Evolutionary conservation across 2,797 vertebrate genomes (phyloP), one percentile per base, ranked within the genome.

Genomic region (Halcyon smyrnensis): DNA sequence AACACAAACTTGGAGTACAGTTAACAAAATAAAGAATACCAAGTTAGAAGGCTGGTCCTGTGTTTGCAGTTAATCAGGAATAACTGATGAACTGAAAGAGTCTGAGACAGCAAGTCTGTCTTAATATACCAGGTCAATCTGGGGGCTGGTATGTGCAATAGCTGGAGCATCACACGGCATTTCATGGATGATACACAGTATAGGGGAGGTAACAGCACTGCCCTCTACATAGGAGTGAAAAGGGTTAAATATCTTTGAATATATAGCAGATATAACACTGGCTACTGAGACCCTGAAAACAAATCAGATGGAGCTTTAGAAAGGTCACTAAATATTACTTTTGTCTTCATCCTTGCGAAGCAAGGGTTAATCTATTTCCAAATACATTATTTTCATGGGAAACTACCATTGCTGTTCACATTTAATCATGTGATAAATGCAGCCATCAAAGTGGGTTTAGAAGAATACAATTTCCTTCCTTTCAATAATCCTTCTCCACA

Each of bases 401-500:
- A 93, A 96, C 93, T 46, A 79, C 67, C 59, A 53, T 6, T 84
- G 56, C 24, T 4, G 2, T 56, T 87, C 78, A 51, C 85, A 56
- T 94, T 93, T 95, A 97, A 95, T 90, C 74, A 65, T n/a, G 84
- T 96, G 95, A 92, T 82, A 94, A 95, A 96, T 80, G 81, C 89
- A 84, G 65, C 79, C 73, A 82, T 87, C 96, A 84, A 75, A 92
- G 84, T 51, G 67, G 77, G 86, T 86, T 95, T 75, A 87, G 94
- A 89, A 94, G 95, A 95, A 96, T 86, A 96, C 75, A 90, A 84
- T 97, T 96, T 93, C 94, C 92, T 91, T 86, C 89, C 64, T 93
- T 93, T 94, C 94, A 95, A 93, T 91, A 96, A 96, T 92, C 87
- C 64, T 32, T 88, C 79, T 95, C 89, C 70, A 57, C 21, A 30